These are phyloP conservation scores for Scaptomyza pallida DNA, from an alignment of 1,140 invertebrate genomes.

Conservation along the genomic window DNA sequence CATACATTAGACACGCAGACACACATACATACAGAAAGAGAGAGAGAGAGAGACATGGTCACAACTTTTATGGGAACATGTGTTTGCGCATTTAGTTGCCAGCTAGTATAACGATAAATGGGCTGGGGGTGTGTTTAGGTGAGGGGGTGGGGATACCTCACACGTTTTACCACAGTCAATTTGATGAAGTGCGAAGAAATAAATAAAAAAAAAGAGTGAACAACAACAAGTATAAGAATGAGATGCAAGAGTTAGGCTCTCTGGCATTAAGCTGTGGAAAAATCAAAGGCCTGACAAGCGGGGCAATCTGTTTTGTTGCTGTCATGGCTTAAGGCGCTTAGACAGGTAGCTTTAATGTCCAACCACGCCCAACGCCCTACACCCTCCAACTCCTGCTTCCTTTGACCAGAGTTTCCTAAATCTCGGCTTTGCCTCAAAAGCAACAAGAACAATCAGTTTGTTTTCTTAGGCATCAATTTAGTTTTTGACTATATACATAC, in stretches of 20 bases:
- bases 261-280: constrained; percentile 1
- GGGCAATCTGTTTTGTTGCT: constrained; percentile 48
- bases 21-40: constrained; percentile 13
- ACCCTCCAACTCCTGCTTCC: neutral
- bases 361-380: neutral
- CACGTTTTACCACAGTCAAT: constrained; percentile 46
- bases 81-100: constrained; percentile 75
- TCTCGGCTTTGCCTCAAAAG: neutral
- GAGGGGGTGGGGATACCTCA: too few species aligned
- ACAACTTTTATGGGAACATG: constrained; percentile 61
- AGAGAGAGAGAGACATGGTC: too few species aligned
- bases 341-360: constrained; percentile 26
- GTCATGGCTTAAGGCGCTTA: constrained; percentile 37
- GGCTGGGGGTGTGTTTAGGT: neutral
- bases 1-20: constrained; percentile 42
- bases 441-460: neutral
- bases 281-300: constrained; percentile 43
- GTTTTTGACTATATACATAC: neutral
- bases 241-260: neutral
- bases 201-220: too few species aligned
- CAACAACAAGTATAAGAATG: neutral
- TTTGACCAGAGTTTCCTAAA: neutral
- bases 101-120: neutral
- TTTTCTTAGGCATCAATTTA: too few species aligned
- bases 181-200: constrained; percentile 68